A percentile compares a stretch with the other conserved stretches of the same genome.
These are phyloP conservation scores for Gouania willdenowi DNA, from an alignment of 2,797 vertebrate genomes.

Conservation along the genomic window DNA sequence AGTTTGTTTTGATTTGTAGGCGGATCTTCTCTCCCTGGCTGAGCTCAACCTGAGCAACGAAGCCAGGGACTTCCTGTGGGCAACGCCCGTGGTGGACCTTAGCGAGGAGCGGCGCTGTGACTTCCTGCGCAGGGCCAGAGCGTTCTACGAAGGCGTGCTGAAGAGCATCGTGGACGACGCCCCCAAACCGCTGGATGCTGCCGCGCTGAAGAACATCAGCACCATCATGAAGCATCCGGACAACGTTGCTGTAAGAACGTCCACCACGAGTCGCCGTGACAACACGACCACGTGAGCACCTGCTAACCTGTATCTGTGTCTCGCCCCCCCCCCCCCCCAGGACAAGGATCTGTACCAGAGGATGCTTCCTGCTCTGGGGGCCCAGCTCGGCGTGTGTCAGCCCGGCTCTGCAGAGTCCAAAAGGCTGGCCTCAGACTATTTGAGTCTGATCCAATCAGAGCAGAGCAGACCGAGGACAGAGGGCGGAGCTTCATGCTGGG, in stretches of 20 bases:
- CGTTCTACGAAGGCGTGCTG: slow-evolving; percentile 55
- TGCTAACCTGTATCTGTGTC: too few species aligned
- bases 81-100: slow-evolving; percentile 10
- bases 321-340: too few species aligned
- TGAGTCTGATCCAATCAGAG: slow-evolving; percentile 10
- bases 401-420: not conserved
- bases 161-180: slow-evolving; percentile 42
- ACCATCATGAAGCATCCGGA: slow-evolving; percentile 39
- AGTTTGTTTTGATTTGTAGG: too few species aligned
- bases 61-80: slow-evolving; percentile 35
- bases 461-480: accelerated
- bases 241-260: slow-evolving; percentile 26
- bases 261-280: too few species aligned
- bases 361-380: slow-evolving; percentile 33
- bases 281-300: too few species aligned
- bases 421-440: slow-evolving; percentile 35
- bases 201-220: slow-evolving; percentile 37
- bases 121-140: slow-evolving; percentile 32
- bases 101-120: not conserved
- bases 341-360: not conserved
- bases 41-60: slow-evolving; percentile 39
- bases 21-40: slow-evolving; percentile 20
- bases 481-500: not conserved
- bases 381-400: slow-evolving; percentile 42
- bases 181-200: slow-evolving; percentile 37